Evolutionary conservation across 2,113 vertebrate genomes (phyloP), one percentile per base, ranked within the genome.

Genomic region (Ammospiza nelsoni): DNA sequence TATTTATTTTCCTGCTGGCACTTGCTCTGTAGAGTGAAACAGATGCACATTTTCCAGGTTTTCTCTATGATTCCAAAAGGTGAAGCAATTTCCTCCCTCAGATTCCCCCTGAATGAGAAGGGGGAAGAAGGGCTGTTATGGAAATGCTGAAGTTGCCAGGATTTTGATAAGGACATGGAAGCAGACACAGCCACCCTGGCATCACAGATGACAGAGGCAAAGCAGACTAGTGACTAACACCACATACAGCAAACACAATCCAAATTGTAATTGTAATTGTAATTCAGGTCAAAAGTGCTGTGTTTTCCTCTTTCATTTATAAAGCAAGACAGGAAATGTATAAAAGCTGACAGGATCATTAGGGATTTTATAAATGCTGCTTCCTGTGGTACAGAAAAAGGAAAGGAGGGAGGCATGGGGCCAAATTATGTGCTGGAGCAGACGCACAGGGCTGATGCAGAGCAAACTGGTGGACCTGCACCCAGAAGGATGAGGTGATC

Each of bases 261-360:
- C 75, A 46, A 92, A 94, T 46, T 46, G 44, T 21, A 46, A 21
- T 20, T 20, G 44, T 46, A 20, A 46, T 46, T 46, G 57, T 25
- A 52, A 81, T 46, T 59, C 79, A 65, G 94, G 84, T 86, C 92
- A 86, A 6, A 77, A 94, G 92, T 88, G 61, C 67, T 77, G 8
- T 41, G 65, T 71, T 96, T 95, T 92, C 87, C 68, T 85, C 75
- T 67, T 52, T 59, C 72, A n/a, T 77, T 96, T 92, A 67, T 88
- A 92, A 95, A 93, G 76, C 79, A 90, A 88, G 95, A 21, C 93
- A 95, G 95, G 93, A 96, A 97, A 96, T 94, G 92, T 95, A 97
- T 85, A 88, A 96, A 97, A 90, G 92, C 94, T 97, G 94, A 96
- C 79, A 54, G 76, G 57, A 95, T 91, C 94, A 92, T 95, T 90